phyloP scores from a whole-genome alignment of 2,113 vertebrate genomes.

The Odocoileus hemionus region DNA sequence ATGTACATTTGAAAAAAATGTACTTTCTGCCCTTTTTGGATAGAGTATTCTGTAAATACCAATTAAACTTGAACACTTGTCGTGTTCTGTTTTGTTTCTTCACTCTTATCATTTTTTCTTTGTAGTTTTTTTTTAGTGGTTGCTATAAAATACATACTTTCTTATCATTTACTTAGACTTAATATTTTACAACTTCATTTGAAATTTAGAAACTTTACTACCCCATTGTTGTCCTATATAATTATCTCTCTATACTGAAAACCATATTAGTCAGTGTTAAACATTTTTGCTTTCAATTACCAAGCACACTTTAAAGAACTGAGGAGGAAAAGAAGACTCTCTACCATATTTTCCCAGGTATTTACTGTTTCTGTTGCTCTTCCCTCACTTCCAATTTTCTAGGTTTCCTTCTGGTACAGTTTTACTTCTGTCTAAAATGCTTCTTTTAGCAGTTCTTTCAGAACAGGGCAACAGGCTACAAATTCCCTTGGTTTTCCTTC shows the following conservation, averaged over 20 bases:
- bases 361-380: neutral
- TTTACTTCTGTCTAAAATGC: neutral
- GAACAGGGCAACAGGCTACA: neutral
- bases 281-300: neutral
- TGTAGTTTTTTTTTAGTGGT: neutral
- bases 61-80: neutral
- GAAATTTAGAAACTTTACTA: neutral
- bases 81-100: neutral
- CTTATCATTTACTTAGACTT: neutral
- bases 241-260: neutral
- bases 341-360: neutral
- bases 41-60: neutral
- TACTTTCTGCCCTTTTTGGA: neutral
- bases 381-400: neutral
- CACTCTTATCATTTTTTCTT: neutral
- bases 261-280: neutral
- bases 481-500: neutral
- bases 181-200: neutral
- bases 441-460: neutral
- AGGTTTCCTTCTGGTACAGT: neutral
- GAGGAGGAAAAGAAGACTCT: neutral
- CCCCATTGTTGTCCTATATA: neutral
- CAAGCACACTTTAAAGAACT: neutral
- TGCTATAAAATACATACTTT: neutral
- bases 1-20: neutral